Evolutionary conservation across 2,113 vertebrate species (phyloP), one percentile per base, ranked within the genome.

Genomic region (Cinclus cinclus): DNA sequence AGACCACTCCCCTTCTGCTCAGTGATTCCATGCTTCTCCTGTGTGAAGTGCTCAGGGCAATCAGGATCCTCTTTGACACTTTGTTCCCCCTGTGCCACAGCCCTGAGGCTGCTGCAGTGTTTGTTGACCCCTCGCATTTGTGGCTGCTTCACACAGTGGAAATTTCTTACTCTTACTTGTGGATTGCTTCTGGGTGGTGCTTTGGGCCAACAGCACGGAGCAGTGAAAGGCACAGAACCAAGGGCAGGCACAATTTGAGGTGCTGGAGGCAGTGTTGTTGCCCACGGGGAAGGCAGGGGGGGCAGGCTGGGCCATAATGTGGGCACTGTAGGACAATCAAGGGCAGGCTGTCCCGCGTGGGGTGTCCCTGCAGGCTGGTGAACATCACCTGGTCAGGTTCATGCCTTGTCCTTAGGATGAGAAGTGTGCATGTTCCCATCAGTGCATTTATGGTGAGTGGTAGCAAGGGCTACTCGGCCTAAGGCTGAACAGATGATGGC

Each of bases 311-410:
- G 46, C 68, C 11, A 3, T 10, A 10, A 8, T 28, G 13, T 2
- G 12, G 19, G 15, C 0, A 1, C 71, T 52, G 47, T 3, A 30
- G 33, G 4, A 2, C 21, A 9, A 12, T 7, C 13, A 18, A 16
- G 59, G 4, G 27, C 49, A 44, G 42, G 6, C 75, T 55, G 24
- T 68, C 27, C 42, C 28, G 9, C 0, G 0, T 20, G 37, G 11
- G 16, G 3, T 21, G 25, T 52, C 19, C 21, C 27, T 30, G 9
- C 31, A 44, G 50, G 50, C 50, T 37, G 92, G 64, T 24, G 49
- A 76, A 5, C 33, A 46, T 0, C 64, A 42, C 10, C 28, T 5
- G 6, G 10, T 46, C 59, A 44, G 37, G 35, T 31, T 42, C 18
- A 7, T 5, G 23, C 11, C 58, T 56, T 3, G 2, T 27, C 46